Evolutionary conservation across 2,888 invertebrate species (phyloP).

Genomic region (Euspilapteryx auroguttella): DNA sequence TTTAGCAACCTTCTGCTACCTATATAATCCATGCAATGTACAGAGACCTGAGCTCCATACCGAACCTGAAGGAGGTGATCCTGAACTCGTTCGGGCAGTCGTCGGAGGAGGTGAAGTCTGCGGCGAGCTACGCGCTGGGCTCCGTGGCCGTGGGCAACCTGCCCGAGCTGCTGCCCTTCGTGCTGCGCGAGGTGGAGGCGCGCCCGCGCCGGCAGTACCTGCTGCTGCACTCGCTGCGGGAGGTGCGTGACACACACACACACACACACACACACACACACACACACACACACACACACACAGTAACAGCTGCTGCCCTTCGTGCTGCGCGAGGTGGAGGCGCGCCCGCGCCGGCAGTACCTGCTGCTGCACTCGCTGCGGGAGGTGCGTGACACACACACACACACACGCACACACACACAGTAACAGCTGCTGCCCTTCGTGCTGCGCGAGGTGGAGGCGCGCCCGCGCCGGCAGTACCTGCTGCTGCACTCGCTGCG

Average conservation of each 20-base stretch:
- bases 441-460: too few species aligned
- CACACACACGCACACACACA: too few species aligned
- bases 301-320: neutral
- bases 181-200: constrained; percentile 89
- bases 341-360: too few species aligned
- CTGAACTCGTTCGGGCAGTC: constrained; percentile 86
- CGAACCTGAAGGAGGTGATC: constrained; percentile 74
- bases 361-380: too few species aligned
- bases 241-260: constrained; percentile 57
- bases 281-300: neutral
- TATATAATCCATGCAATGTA: too few species aligned
- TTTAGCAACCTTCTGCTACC: too few species aligned
- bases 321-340: too few species aligned
- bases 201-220: constrained; percentile 96
- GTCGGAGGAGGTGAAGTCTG: constrained; percentile 96
- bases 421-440: too few species aligned
- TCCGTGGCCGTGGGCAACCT: constrained; percentile 96
- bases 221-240: constrained; percentile 94
- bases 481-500: too few species aligned
- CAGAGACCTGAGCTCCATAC: constrained; percentile 78
- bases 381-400: too few species aligned
- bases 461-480: too few species aligned
- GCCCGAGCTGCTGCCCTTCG: constrained; percentile 90
- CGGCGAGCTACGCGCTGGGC: constrained; percentile 95
- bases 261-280: neutral